Evolutionary conservation across 2,888 invertebrate species (phyloP), one percentile per base, ranked within the genome.

Genomic region (Pelosia muscerda): DNA sequence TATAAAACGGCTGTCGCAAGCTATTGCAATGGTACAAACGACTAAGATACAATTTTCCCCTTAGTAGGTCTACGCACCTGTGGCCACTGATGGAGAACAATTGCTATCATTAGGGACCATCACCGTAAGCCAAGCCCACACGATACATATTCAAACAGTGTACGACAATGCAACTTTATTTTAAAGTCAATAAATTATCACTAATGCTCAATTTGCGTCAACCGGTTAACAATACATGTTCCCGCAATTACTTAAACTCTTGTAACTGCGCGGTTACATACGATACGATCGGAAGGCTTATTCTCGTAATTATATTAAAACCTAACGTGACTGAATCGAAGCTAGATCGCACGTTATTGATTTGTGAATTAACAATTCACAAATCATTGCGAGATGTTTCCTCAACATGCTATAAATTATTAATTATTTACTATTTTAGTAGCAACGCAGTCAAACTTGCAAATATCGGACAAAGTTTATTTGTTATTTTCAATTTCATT

Each of bases 231-330:
- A 95, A 95, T 95, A 91, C 90, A 90, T 81, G 92, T 94, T 94
- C 94, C 93, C 94, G 93, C 93, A 94, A 95, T 95, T 94, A 95
- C 93, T 94, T 94, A 94, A 95, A 95, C 92, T 92, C 92, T 89
- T 93, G 94, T 94, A 93, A 92, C 92, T 91, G 88, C 87, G 88
- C 86, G 82, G 83, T 81, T 80, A 81, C 88, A 86, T 87, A 85
- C 88, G 94, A 95, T 95, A 94, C 91, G 89, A 94, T 94, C 94
- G 53, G 31, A 25, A 63, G 63, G 63, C 31, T 31, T 63, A 63
- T 63, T 63, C 63, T 63, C 63, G 23, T 63, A 34, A 63, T 63
- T 54, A 63, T 63, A 23, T 54, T 38, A 25, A 25, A 38, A 25
- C 38, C 23, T 23, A 34, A 59, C 34, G 31, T 34, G 8, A n/a